phyloP scores from a whole-genome alignment of 1,140 invertebrate species.

The Heliconius nattereri region DNA sequence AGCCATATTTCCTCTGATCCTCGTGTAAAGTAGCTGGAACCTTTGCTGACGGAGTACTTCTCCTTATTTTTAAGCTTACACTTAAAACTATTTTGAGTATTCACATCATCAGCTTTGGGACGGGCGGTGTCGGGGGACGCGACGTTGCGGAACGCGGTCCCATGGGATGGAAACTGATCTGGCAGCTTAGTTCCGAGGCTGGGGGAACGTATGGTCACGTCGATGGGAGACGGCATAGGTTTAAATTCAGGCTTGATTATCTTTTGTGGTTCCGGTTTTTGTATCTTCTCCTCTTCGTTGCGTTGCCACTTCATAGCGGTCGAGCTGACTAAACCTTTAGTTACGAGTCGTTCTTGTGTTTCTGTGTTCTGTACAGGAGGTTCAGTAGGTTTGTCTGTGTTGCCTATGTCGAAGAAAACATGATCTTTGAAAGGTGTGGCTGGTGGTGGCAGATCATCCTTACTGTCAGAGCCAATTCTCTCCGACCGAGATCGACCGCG shows the following conservation, averaged over 20 bases:
- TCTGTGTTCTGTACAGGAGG: conserved; percentile 26
- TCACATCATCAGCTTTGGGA: conserved; percentile 59
- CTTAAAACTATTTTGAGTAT: conserved; percentile 68
- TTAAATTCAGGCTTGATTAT: conserved; percentile 77
- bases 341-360: conserved; percentile 53
- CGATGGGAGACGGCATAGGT: conserved; percentile 61
- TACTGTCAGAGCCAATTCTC: conserved; percentile 59
- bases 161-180: conserved; percentile 73
- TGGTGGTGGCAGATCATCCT: conserved; percentile 64
- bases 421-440: conserved; percentile 70
- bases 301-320: conserved; percentile 59
- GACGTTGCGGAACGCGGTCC: conserved; percentile 74
- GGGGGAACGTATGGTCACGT: conserved; percentile 70
- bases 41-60: conserved; percentile 70
- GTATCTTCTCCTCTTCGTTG: conserved; percentile 58
- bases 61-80: conserved; percentile 72
- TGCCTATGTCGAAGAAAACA: conserved; percentile 51
- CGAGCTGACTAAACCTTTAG: conserved; percentile 47
- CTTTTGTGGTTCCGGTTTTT: conserved; percentile 67
- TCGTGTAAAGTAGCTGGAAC: conserved; percentile 71
- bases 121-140: conserved; percentile 59
- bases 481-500: conserved; percentile 56
- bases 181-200: conserved; percentile 66
- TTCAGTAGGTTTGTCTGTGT: conserved; percentile 45
- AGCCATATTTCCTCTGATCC: conserved; percentile 77